Evolutionary conservation across 2,113 vertebrate species (phyloP), one percentile per base, ranked within the genome.

Genomic region (Mugil cephalus): DNA sequence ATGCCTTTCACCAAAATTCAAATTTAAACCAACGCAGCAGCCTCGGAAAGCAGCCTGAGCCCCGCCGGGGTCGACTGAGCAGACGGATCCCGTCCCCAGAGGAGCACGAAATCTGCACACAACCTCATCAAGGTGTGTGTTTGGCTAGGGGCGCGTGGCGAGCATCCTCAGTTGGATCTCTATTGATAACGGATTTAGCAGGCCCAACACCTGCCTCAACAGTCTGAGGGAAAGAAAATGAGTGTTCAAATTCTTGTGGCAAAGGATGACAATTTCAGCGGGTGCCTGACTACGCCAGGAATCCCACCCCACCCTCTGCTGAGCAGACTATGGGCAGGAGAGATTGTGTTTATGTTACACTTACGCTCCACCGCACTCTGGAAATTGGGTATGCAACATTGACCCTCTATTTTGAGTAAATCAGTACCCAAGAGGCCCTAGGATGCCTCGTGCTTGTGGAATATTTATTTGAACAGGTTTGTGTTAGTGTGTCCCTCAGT

Each of bases 331-430:
- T 68, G 82, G 89, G 84, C 89, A 84, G 88, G 82, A 87, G 88
- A 89, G 86, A 83, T 80, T 75, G 85, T 93, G 91, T 94, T 94
- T 94, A 93, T 88, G 88, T 93, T 93, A 87, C 88, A 91, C 90
- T 92, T 90, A 91, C 69, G 92, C 88, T 93, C 87, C 92, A 91
- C 89, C 86, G 74, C 90, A 89, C 89, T 86, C 74, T 90, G 89
- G 90, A 94, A 93, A 93, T 92, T 93, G 93, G 82, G 91, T 93
- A 90, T 93, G 91, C 91, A 91, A 90, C 92, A 90, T 87, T 91
- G 88, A 93, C 89, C 88, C 78, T 88, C 87, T 93, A 93, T 92
- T 92, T 90, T 91, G 87, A 92, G 92, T 90, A 89, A 91, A 93
- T 91, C 91, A 90, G 93, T 90, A 85, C 83, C 87, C 74, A 85